Evolutionary conservation across 2,888 invertebrate species (phyloP).

Genomic region (Zelleria hepariella): DNA sequence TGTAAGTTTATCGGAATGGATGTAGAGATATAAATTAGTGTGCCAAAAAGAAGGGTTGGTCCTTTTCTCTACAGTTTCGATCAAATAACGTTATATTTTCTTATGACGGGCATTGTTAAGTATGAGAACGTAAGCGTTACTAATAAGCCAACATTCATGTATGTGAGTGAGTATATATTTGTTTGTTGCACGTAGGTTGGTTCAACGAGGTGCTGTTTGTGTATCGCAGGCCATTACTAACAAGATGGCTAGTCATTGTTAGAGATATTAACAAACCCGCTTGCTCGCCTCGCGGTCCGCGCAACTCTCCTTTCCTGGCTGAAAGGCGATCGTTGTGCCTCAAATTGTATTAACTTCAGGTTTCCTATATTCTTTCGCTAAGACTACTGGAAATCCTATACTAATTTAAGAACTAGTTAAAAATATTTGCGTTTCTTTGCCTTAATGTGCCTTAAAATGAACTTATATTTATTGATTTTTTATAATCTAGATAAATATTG

Average conservation of each 20-base stretch:
- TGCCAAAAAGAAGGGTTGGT: not conserved
- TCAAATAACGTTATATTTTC: not conserved
- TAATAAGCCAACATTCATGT: not conserved
- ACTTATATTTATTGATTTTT: constrained; percentile 61
- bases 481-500: constrained; percentile 52
- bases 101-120: constrained; percentile 2
- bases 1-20: not conserved
- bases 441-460: constrained; percentile 65
- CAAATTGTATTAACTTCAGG: constrained; percentile 30
- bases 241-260: constrained; percentile 37
- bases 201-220: not conserved
- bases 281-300: constrained; percentile 15
- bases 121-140: not conserved
- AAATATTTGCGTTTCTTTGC: constrained; percentile 37
- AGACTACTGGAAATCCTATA: constrained; percentile 59
- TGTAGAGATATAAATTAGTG: not conserved
- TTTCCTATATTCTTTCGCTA: constrained; percentile 53
- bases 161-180: not conserved
- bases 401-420: constrained; percentile 16
- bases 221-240: constrained; percentile 28
- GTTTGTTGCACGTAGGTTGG: not conserved
- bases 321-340: constrained; percentile 55
- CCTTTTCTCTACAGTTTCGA: not conserved
- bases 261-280: not conserved
- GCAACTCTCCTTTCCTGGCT: constrained; percentile 54